Percentiles rank a stretch among this genome's conserved stretches.
These are phyloP conservation scores for Hylaeus anthracinus DNA, from an alignment of 1,140 invertebrate species.

Conservation along the genomic window DNA sequence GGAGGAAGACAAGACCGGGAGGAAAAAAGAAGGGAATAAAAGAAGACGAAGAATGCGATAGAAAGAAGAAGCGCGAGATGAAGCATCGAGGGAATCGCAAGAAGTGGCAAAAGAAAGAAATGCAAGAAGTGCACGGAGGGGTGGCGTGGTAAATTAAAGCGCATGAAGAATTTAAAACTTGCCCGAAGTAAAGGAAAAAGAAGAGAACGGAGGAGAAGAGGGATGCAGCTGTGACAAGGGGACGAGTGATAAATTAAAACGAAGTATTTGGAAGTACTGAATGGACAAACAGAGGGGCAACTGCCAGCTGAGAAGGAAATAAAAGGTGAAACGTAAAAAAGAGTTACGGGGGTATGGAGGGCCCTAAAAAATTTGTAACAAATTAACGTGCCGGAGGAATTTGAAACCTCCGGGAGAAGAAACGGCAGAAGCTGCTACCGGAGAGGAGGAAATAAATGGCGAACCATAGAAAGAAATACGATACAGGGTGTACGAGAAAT, in stretches of 20 bases:
- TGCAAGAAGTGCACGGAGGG: not conserved
- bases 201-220: not conserved
- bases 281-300: not conserved
- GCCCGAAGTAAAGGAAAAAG: constrained; percentile 21
- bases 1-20: not conserved
- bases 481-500: not conserved
- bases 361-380: constrained; percentile 23
- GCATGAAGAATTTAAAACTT: constrained; percentile 20
- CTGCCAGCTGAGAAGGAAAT: not conserved
- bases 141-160: constrained; percentile 29
- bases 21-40: constrained; percentile 58
- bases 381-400: constrained; percentile 36
- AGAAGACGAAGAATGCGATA: not conserved
- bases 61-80: constrained; percentile 11
- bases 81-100: constrained; percentile 7
- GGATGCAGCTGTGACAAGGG: constrained; percentile 11
- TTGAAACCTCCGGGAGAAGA: not conserved
- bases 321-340: not conserved
- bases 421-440: constrained; percentile 17
- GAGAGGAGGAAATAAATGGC: constrained; percentile 15
- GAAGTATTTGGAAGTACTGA: constrained; percentile 17
- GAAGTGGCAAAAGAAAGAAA: constrained; percentile 5
- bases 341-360: not conserved
- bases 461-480: constrained; percentile 9
- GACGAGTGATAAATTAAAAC: constrained; percentile 35